Conservation (phyloP, 2,888 invertebrate genomes). For the Coremacera marginata region DNA sequence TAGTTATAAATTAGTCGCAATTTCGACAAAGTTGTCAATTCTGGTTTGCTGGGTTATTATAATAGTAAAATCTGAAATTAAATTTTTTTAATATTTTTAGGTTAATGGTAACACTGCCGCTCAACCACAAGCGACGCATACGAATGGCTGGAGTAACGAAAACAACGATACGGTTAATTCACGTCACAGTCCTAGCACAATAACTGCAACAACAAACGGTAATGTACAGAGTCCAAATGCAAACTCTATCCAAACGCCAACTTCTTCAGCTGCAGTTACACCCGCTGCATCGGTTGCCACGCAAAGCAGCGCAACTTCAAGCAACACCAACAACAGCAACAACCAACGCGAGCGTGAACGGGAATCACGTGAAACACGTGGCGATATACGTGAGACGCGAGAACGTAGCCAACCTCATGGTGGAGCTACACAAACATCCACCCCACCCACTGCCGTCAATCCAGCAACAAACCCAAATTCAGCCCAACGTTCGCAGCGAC, state of each 20-base stretch:
- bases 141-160: slow-evolving; percentile 45
- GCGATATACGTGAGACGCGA: slow-evolving; percentile 35
- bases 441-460: slow-evolving; percentile 36
- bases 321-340: slow-evolving; percentile 43
- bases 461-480: slow-evolving; percentile 46
- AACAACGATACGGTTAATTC: slow-evolving; percentile 43
- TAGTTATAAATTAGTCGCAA: too few species aligned
- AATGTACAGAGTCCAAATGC: slow-evolving; percentile 53
- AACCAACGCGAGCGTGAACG: slow-evolving; percentile 47
- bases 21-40: too few species aligned
- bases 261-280: not conserved
- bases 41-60: too few species aligned
- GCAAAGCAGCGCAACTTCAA: slow-evolving; percentile 40
- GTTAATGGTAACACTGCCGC: slow-evolving; percentile 56
- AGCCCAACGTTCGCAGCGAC: slow-evolving; percentile 60
- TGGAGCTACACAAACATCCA: slow-evolving; percentile 38
- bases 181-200: slow-evolving; percentile 47
- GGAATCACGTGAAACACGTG: slow-evolving; percentile 33
- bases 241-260: slow-evolving; percentile 38
- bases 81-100: too few species aligned
- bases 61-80: too few species aligned
- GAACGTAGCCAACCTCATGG: slow-evolving; percentile 34
- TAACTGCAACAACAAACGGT: slow-evolving; percentile 44
- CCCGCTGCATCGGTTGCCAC: slow-evolving; percentile 39
- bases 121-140: slow-evolving; percentile 51